Base-by-base conservation (phyloP, 2,113 vertebrate genomes). In the Serinus canaria region DNA sequence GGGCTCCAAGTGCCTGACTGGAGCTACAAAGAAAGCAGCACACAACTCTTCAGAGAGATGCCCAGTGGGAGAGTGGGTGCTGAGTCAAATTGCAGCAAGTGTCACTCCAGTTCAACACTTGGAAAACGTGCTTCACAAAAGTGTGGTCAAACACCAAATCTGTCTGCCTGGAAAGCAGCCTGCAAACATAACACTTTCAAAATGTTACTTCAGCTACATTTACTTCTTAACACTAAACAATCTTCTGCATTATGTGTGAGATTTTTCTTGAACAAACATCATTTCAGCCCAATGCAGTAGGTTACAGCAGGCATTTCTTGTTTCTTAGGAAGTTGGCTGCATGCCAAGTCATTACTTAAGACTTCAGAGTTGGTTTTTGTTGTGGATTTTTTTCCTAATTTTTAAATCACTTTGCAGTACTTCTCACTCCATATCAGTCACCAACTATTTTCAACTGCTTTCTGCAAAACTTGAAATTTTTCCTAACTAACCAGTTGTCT, bases 61-160 rank as follows among this genome's bases (percentile, higher is more conserved):
- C n/a, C n/a, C 59, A 74, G 18, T 0, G 0, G 19, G 25, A 83
- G 3, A 23, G 22, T 1, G 0, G 63, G 28, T 0, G 0, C 17
- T 0, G 25, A 3, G 44, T 27, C 68, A 22, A 49, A 31, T 12
- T 1, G 2, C 50, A 83, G 68, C 17, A 31, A 56, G 31, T 3
- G 15, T 27, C 28, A 13, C 37, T 63, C 44, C 43, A 47, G 30
- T 21, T 18, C 31, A 24, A 72, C 25, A 58, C 5, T 46, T 7
- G 4, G 22, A 74, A 81, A 87, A 78, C 0, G 0, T 43, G 50
- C 23, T 80, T 73, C 67, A 43, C 14, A 76, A 30, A 15, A 80
- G 35, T 5, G 35, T 55, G 46, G 43, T 41, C 46, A 77, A 89
- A 91, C 39, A 89, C 20, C 14, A 3, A 31, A 81, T 30, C 22